phyloP scores from a whole-genome alignment of 2,888 invertebrate species.

The Himalopsyche anomala region DNA sequence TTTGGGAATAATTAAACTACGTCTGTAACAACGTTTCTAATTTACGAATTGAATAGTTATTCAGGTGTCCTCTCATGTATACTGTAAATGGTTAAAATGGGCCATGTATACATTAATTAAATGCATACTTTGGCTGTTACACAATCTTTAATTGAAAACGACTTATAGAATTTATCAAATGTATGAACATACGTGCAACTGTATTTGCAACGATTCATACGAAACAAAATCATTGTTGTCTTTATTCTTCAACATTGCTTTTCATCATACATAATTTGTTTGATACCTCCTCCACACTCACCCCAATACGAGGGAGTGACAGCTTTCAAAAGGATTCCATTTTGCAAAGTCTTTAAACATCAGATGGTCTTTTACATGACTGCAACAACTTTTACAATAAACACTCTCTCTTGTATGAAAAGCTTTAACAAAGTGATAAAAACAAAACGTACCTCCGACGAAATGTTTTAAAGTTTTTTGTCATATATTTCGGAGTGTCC shows the following conservation, averaged over 20 bases:
- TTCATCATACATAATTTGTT: not conserved
- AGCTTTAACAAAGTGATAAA: slow-evolving; percentile 33
- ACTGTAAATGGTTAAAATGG: too few species aligned
- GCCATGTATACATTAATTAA: too few species aligned
- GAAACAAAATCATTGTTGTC: not conserved
- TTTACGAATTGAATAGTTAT: too few species aligned
- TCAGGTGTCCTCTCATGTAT: too few species aligned
- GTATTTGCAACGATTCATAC: too few species aligned
- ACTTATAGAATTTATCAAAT: too few species aligned
- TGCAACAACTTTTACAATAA: slow-evolving; percentile 34
- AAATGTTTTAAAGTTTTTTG: slow-evolving; percentile 37
- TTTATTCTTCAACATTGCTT: not conserved
- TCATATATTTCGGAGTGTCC: slow-evolving; percentile 36
- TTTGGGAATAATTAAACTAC: too few species aligned
- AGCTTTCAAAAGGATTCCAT: not conserved
- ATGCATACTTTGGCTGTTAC: too few species aligned
- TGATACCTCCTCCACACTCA: not conserved
- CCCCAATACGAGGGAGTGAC: not conserved
- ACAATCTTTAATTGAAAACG: too few species aligned
- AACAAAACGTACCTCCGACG: slow-evolving; percentile 33
- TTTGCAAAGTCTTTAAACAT: slow-evolving; percentile 5
- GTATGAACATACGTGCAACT: too few species aligned
- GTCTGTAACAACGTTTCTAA: too few species aligned
- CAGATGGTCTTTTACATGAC: slow-evolving; percentile 31
- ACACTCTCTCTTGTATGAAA: slow-evolving; percentile 16